Evolutionary conservation across 2,797 vertebrate genomes (phyloP).

Genomic region (Esox lucius): DNA sequence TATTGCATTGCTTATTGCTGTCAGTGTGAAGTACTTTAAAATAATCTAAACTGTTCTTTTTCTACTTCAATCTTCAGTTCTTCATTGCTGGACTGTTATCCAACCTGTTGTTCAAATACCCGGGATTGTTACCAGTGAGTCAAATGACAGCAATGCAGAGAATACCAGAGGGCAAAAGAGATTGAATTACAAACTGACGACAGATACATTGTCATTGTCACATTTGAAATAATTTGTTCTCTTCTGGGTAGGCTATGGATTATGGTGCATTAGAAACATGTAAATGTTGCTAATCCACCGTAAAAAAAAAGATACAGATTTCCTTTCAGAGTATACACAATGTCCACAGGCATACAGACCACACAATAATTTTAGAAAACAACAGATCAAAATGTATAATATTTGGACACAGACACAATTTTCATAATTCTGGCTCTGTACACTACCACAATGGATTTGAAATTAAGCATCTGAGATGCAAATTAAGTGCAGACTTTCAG

Average conservation of each 20-base stretch:
- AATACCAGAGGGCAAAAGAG: background rate
- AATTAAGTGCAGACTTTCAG: no score
- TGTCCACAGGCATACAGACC: background rate
- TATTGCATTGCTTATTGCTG: no score
- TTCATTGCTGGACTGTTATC: constrained; percentile 62
- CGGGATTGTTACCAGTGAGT: constrained; percentile 51
- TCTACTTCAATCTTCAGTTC: constrained; percentile 55
- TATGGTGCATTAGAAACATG: background rate
- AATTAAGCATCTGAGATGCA: no score
- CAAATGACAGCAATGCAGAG: background rate
- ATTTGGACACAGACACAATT: no score
- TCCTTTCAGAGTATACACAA: no score
- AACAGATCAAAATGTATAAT: background rate
- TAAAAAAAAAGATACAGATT: no score
- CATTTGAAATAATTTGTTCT: background rate
- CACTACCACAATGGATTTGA: no score
- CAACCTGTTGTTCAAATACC: constrained; percentile 64
- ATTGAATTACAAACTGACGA: background rate
- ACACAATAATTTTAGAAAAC: background rate
- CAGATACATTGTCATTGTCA: background rate
- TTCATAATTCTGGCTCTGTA: no score
- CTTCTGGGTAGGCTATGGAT: background rate
- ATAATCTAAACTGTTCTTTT: background rate
- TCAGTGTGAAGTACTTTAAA: background rate
- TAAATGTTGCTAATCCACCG: no score